These are phyloP conservation scores for Epirrhoe alternata DNA, from an alignment of 2,888 invertebrate species.

Conservation along the genomic window DNA sequence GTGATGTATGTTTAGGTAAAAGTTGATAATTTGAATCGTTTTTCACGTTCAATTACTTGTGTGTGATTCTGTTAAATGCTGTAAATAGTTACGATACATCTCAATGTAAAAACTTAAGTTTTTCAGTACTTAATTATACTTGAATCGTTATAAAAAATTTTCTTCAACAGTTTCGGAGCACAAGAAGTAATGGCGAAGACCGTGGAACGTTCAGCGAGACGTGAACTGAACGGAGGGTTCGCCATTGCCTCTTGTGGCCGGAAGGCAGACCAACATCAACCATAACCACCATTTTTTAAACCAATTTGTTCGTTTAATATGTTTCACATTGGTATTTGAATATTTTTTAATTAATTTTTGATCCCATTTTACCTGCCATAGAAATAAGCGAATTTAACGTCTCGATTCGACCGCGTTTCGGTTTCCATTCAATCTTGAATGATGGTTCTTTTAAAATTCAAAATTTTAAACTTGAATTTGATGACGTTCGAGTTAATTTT, in stretches of 20 bases:
- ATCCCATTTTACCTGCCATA: conserved; percentile 82
- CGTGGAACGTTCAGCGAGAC: conserved; percentile 4
- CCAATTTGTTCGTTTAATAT: conserved; percentile 64
- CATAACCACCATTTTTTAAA: conserved; percentile 57
- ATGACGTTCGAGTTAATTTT: conserved; percentile 79
- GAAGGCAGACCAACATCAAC: conserved; percentile 21
- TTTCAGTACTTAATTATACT: conserved; percentile 35
- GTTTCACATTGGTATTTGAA: conserved; percentile 66
- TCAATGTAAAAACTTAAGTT: conserved; percentile 59
- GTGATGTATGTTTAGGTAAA: conserved; percentile 84
- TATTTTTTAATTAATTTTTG: conserved; percentile 76
- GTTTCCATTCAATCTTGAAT: conserved; percentile 37
- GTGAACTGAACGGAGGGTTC: conserved; percentile 8
- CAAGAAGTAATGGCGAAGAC: conserved; percentile 30
- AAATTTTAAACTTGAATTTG: conserved; percentile 65
- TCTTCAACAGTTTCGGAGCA: conserved; percentile 30
- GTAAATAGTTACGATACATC: conserved; percentile 62
- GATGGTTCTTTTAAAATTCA: conserved; percentile 58
- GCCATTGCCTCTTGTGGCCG: conserved; percentile 31
- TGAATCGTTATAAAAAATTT: conserved; percentile 23
- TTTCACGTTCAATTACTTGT: conserved; percentile 67
- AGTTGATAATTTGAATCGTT: conserved; percentile 77
- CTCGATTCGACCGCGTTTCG: conserved; percentile 53
- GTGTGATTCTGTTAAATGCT: conserved; percentile 64
- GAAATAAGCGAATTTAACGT: conserved; percentile 79